phyloP scores from a whole-genome alignment of 2,888 invertebrate genomes.

The Disparrhopalites patrizii region DNA sequence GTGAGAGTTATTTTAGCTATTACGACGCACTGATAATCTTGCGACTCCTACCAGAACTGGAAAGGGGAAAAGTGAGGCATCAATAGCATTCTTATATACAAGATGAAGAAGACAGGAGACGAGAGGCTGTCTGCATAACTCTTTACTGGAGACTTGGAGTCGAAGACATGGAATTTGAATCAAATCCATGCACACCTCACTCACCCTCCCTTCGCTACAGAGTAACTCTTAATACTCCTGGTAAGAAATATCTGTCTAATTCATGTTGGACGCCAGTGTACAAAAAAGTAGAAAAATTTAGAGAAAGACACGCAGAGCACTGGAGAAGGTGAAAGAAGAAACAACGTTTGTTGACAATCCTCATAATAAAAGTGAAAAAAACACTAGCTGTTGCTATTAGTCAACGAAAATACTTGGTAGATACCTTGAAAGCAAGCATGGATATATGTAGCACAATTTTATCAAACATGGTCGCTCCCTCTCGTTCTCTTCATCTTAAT shows the following conservation, averaged over 20 bases:
- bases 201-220: neutral
- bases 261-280: neutral
- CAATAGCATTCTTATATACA: neutral
- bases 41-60: too few species aligned
- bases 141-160: conserved; percentile 19
- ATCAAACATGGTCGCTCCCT: neutral
- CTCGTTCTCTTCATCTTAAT: too few species aligned
- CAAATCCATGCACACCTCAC: conserved; percentile 9
- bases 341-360: conserved; percentile 1
- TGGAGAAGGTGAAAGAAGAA: neutral
- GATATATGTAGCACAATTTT: conserved; percentile 14
- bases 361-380: conserved; percentile 18
- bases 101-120: conserved; percentile 1
- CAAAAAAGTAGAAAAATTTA: neutral
- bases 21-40: conserved; percentile 11
- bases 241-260: too few species aligned
- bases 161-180: conserved; percentile 30
- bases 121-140: conserved; percentile 19
- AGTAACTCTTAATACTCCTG: too few species aligned
- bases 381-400: conserved; percentile 10
- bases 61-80: conserved; percentile 5
- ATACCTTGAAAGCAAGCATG: conserved; percentile 25
- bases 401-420: conserved; percentile 7
- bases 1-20: conserved; percentile 21
- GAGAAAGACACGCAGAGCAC: neutral